phyloP scores from a whole-genome alignment of 92 coral and sea anemone genomes.

The Blastomussa wellsi region DNA sequence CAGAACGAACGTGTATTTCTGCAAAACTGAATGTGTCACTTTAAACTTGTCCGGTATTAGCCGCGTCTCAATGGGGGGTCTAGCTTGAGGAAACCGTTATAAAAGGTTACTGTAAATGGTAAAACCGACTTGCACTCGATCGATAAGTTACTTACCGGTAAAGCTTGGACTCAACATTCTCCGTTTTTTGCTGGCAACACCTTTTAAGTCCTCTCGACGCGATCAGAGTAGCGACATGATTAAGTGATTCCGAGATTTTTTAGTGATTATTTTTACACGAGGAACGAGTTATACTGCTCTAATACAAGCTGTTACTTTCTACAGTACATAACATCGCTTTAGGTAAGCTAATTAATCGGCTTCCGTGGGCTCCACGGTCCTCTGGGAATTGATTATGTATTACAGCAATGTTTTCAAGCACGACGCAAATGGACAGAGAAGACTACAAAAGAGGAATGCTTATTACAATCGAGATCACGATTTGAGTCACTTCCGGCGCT shows the following conservation, averaged over 20 bases:
- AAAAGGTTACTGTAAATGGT: background rate
- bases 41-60: constrained; percentile 9
- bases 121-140: background rate
- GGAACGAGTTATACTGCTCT: background rate
- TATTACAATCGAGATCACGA: background rate
- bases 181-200: background rate
- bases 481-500: background rate
- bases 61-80: background rate
- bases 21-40: background rate
- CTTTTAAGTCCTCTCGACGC: background rate
- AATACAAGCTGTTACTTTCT: constrained; percentile 9
- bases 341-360: constrained; percentile 15
- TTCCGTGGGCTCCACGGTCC: constrained; percentile 12
- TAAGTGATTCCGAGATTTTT: background rate
- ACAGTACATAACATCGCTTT: constrained; percentile 3
- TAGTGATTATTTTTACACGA: background rate
- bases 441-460: background rate
- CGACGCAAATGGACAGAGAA: background rate
- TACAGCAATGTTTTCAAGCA: background rate
- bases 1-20: background rate
- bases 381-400: constrained; percentile 22
- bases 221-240: too few relatives aligned
- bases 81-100: background rate
- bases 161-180: background rate
- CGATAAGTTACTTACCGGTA: background rate